Conservation (phyloP, 2,888 invertebrate genomes). For the Cyrtodaria siliqua region DNA sequence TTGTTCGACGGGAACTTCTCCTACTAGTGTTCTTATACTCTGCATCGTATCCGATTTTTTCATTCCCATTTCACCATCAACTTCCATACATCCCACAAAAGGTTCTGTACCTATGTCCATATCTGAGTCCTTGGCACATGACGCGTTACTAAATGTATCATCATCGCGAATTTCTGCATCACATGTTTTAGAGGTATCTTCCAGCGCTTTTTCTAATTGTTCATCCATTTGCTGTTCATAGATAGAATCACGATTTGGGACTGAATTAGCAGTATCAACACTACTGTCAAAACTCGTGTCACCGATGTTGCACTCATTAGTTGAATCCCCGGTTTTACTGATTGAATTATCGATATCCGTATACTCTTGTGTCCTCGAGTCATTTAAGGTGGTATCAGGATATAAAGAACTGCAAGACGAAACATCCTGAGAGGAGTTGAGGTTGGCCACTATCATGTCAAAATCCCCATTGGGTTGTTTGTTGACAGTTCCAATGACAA, state of each 20-base stretch:
- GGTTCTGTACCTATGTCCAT: conserved; percentile 36
- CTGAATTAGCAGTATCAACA: conserved; percentile 67
- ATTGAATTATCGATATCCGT: conserved; percentile 48
- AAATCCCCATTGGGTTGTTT: conserved; percentile 71
- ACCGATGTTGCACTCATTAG: conserved; percentile 62
- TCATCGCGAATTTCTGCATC: conserved; percentile 76
- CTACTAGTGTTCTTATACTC: conserved; percentile 69
- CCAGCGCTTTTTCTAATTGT: conserved; percentile 74
- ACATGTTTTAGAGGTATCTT: conserved; percentile 61
- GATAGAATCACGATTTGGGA: conserved; percentile 79
- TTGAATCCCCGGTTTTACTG: conserved; percentile 28
- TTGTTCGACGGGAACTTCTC: conserved; percentile 34
- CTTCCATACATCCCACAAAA: conserved; percentile 47
- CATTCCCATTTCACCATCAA: conserved; percentile 42
- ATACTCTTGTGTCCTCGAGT: conserved; percentile 50
- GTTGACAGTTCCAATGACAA: conserved; percentile 66
- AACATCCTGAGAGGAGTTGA: conserved; percentile 59
- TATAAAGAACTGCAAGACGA: conserved; percentile 64
- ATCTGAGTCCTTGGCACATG: conserved; percentile 71
- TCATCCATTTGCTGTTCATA: conserved; percentile 84
- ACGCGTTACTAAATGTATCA: conserved; percentile 81
- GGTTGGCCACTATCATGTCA: conserved; percentile 31
- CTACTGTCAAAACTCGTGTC: conserved; percentile 79
- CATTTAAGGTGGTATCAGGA: conserved; percentile 60
- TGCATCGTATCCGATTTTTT: conserved; percentile 67